Percentiles rank a stretch among this genome's conserved stretches.
phyloP scores from a whole-genome alignment of 1,140 invertebrate species.

The Eumeta japonica region DNA sequence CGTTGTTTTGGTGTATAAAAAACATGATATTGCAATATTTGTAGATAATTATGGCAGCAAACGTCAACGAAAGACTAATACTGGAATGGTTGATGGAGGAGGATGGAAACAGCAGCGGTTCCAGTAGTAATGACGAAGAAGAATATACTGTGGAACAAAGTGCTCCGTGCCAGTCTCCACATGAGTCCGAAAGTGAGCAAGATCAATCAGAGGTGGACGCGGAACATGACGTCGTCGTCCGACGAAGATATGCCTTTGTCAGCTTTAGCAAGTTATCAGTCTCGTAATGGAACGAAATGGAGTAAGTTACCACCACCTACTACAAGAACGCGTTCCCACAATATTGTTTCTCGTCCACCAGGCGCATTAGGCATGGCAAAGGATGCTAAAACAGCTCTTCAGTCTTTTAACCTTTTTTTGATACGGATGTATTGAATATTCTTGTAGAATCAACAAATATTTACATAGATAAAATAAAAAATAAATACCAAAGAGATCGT shows the following conservation, averaged over 20 bases:
- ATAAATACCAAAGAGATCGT: slow-evolving; percentile 4
- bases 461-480: slow-evolving; percentile 4
- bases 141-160: too few species aligned
- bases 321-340: slow-evolving; percentile 2
- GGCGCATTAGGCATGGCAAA: slow-evolving; percentile 2
- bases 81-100: too few species aligned
- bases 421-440: background rate
- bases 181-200: slow-evolving; percentile 4
- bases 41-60: too few species aligned
- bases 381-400: slow-evolving; percentile 3
- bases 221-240: background rate
- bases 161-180: too few species aligned
- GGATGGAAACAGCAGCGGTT: too few species aligned
- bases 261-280: slow-evolving; percentile 3
- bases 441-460: slow-evolving; percentile 4
- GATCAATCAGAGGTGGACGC: too few species aligned
- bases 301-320: slow-evolving; percentile 4
- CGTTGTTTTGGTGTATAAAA: too few species aligned
- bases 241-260: slow-evolving; percentile 4
- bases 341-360: slow-evolving; percentile 1
- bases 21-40: too few species aligned
- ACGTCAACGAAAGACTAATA: too few species aligned
- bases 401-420: slow-evolving; percentile 2
- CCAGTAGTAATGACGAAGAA: too few species aligned
- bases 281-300: slow-evolving; percentile 4